These are phyloP conservation scores for Apodemia hepburni DNA, from an alignment of 2,888 invertebrate genomes.

Conservation along the genomic window DNA sequence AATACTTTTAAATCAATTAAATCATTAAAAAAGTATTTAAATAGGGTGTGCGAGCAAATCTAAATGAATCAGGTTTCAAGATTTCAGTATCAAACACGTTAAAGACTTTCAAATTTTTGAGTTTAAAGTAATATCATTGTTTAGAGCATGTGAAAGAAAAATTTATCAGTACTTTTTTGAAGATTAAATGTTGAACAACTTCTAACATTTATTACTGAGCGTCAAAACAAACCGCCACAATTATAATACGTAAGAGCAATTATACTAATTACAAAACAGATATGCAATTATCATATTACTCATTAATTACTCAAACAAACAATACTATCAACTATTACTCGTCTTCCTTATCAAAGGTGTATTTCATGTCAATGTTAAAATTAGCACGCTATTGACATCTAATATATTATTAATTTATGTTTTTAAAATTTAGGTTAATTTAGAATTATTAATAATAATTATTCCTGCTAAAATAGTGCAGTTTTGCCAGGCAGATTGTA, in stretches of 20 bases:
- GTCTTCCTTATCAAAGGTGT: conserved; percentile 34
- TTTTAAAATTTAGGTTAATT: not conserved
- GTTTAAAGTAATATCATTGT: too few relatives aligned
- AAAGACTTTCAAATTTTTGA: too few relatives aligned
- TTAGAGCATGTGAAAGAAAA: too few relatives aligned
- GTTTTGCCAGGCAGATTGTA: too few relatives aligned
- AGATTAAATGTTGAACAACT: not conserved
- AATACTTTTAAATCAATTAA: too few relatives aligned
- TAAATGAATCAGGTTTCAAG: too few relatives aligned
- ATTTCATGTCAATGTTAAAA: conserved; percentile 13
- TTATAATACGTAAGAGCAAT: conserved; percentile 1
- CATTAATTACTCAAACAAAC: conserved; percentile 51
- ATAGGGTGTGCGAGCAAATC: too few relatives aligned
- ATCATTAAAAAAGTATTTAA: too few relatives aligned
- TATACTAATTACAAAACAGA: conserved; percentile 39
- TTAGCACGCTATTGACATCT: conserved; percentile 6
- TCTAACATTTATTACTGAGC: not conserved
- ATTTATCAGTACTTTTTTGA: not conserved
- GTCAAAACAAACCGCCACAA: not conserved
- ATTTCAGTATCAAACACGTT: too few relatives aligned
- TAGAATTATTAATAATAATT: not conserved
- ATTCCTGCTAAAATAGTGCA: too few relatives aligned
- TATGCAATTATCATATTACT: conserved; percentile 56
- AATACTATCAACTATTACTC: conserved; percentile 38
- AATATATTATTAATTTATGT: not conserved